Evolutionary conservation across 2,797 vertebrate genomes (phyloP), one percentile per base, ranked within the genome.

Genomic region (Distichodus sexfasciatus): DNA sequence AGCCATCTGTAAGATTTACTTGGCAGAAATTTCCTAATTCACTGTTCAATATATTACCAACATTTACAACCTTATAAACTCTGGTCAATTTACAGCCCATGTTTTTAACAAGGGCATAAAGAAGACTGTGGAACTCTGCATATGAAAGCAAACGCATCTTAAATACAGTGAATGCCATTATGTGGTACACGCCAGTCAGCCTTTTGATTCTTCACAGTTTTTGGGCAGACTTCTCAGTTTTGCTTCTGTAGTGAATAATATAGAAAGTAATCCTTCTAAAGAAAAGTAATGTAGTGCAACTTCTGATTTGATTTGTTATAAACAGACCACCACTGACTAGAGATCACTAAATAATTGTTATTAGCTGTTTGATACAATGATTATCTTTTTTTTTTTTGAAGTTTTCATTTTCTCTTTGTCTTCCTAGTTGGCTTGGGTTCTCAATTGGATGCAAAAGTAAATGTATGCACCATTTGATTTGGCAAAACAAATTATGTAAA

Each of bases 21-120:
- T 15, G 66, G 43, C 46, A 5, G 36, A 50, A 59, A 59, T 51
- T 23, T 19, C 21, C 17, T 31, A 33, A 36, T 12, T 14, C 10
- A 14, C 40, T 68, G 55, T 15, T 6, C 43, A 29, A 29, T 46
- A 46, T 12, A 67, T 46, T 36, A 69, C 33, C 11, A 14, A 51
- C 43, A 41, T 69, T 60, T 43, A 44, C 26, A 43, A 14, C 23
- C 33, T 26, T 47, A 59, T 60, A 31, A 59, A 57, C 53, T 21
- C 41, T 17, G 8, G n/a, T 4, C 54, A 44, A 55, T 55, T 69
- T 6, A 41, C 59, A 38, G 24, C 28, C 1, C 26, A 51, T 2
- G 55, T 12, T 38, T 29, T 59, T 60, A 69, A 60, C 33, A 35
- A 60, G 44, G n/a, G 35, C 41, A 51, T 60, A 24, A 51, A 69